A percentile compares a stretch with the other conserved stretches of the same genome.
Evolutionary conservation across 2,888 invertebrate genomes (phyloP).

Genomic region (Amiota communis): DNA sequence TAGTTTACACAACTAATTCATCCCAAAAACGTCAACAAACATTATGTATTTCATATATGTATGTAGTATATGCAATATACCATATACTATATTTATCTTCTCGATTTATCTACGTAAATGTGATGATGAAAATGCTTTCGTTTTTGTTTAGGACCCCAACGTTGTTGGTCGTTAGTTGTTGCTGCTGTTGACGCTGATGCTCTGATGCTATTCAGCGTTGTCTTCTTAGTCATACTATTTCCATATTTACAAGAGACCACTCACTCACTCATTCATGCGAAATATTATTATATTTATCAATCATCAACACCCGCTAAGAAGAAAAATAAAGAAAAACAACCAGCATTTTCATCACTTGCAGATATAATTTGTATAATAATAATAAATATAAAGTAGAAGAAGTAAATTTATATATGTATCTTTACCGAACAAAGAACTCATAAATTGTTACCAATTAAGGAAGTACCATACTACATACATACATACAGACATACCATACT

Average conservation of each 20-base stretch:
- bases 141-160: constrained; percentile 13
- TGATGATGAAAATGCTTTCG: constrained; percentile 14
- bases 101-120: neutral
- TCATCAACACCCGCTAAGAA: neutral
- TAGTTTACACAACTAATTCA: constrained; percentile 3
- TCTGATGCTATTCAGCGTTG: neutral
- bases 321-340: neutral
- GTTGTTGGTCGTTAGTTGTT: neutral
- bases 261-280: constrained; percentile 1
- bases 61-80: neutral
- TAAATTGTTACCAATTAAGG: neutral
- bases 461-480: no score
- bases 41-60: neutral
- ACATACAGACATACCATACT: no score
- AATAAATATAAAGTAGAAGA: no score
- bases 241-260: constrained; percentile 14
- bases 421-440: neutral
- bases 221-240: constrained; percentile 21
- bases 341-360: constrained; percentile 6
- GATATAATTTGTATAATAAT: neutral
- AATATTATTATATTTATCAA: constrained; percentile 4
- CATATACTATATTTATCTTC: constrained; percentile 2
- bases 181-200: no score
- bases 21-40: constrained; percentile 11
- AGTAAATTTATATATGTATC: neutral